A percentile compares a stretch with the other conserved stretches of the same genome.
Evolutionary conservation across 2,797 vertebrate genomes (phyloP).

Genomic region (Lepus townsendii): DNA sequence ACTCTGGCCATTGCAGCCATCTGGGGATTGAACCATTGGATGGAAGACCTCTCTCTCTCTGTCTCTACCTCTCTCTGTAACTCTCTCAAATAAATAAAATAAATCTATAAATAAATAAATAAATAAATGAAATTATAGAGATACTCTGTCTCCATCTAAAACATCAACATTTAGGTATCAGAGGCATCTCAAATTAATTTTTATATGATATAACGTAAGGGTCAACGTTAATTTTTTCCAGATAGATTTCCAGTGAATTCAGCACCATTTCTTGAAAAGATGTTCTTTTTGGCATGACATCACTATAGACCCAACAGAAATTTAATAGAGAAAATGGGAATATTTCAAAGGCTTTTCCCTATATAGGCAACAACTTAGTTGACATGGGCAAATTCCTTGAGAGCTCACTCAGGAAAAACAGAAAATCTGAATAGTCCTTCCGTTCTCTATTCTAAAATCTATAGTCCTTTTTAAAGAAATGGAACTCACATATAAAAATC

Average conservation of each 20-base stretch:
- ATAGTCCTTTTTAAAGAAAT: not conserved
- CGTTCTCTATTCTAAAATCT: not conserved
- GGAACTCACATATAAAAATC: not conserved
- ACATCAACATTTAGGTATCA: not conserved
- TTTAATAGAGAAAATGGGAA: not conserved
- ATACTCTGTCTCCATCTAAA: not conserved
- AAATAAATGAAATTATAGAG: too few species aligned
- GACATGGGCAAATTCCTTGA: not conserved
- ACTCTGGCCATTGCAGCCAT: too few species aligned
- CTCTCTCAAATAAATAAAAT: too few species aligned
- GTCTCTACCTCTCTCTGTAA: too few species aligned
- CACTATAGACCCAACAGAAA: constrained; percentile 52
- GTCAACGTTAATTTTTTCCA: too few species aligned
- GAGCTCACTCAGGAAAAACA: constrained; percentile 20
- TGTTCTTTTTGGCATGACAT: not conserved
- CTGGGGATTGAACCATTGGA: too few species aligned
- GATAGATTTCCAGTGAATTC: not conserved
- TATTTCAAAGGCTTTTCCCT: not conserved
- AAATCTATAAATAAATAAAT: too few species aligned
- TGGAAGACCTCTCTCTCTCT: too few species aligned
- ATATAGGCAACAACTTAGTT: constrained; percentile 12
- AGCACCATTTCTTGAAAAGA: not conserved
- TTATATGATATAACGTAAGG: too few species aligned
- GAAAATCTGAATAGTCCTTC: not conserved
- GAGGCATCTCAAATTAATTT: not conserved